These are phyloP conservation scores for Coreius guichenoti DNA, from an alignment of 2,797 vertebrate species.

Conservation along the genomic window DNA sequence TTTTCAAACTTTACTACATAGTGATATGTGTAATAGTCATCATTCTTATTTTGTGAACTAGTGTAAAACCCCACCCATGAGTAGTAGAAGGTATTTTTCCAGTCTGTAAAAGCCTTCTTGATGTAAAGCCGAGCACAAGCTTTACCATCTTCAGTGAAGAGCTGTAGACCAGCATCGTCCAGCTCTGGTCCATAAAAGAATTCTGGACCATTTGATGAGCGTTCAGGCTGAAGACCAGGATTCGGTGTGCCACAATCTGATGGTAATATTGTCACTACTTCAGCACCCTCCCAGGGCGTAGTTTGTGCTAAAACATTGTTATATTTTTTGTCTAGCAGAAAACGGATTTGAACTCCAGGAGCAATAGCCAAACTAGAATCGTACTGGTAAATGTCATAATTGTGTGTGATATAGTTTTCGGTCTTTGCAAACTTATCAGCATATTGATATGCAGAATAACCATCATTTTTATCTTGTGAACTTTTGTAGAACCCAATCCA, in stretches of 20 bases:
- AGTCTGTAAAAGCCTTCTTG: slow-evolving; percentile 2
- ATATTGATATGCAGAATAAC: background rate
- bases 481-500: slow-evolving; percentile 9
- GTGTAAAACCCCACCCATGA: slow-evolving; percentile 31
- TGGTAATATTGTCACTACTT: background rate
- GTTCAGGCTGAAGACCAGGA: background rate
- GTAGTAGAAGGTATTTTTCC: background rate
- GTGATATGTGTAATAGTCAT: background rate
- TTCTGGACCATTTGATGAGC: background rate
- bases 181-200: background rate
- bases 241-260: background rate
- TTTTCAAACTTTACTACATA: slow-evolving; percentile 1
- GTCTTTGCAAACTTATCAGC: rapidly evolving
- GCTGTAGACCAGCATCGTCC: slow-evolving; percentile 14
- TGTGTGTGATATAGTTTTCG: background rate
- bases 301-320: background rate
- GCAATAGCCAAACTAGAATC: background rate
- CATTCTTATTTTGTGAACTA: background rate
- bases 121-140: slow-evolving; percentile 16
- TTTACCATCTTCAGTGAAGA: background rate
- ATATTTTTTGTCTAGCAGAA: background rate
- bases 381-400: background rate
- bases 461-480: background rate
- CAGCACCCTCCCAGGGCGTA: background rate
- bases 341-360: slow-evolving; percentile 12